Evolutionary conservation across 92 coral and sea anemone genomes (phyloP), one percentile per base, ranked within the genome.

Genomic region (Zoanthus sociatus): DNA sequence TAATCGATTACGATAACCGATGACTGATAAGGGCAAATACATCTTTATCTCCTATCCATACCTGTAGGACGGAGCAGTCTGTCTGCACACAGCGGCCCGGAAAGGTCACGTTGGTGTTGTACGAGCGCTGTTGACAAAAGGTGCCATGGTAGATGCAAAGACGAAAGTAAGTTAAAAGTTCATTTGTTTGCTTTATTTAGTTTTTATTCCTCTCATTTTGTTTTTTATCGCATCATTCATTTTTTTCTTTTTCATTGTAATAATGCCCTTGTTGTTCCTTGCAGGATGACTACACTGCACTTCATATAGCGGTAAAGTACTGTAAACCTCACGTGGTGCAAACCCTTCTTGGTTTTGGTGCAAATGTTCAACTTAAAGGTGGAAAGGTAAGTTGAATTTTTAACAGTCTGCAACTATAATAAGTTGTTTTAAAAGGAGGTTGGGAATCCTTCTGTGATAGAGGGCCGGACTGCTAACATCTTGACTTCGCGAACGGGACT

Each of bases 41-140:
- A 20, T 71, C 0, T 15, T 32, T 32, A 20, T 72, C 17, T 33
- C 47, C 26, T 63, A 13, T 86, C 3, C 30, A 32, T 4, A 18
- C 37, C 9, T 15, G 30, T 76, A 96, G 99, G 95, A 94, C n/a
- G 99, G 99, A n/a, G 99, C 98, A 9, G 99, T 96, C 3, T 96
- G 98, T 78, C 95, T 96, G 14, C 99, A 96, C 56, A 95, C 99
- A 8, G 99, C 99, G 15, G 99, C 98, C 5, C 91, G 96, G 42
- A 93, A 86, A 83, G 99, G 99, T 91, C 99, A 96, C 92, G 92
- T 93, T 87, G 97, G 94, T 6, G 99, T 96, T 7, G 99, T 96
- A 32, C 86, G 92, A 87, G 96, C 99, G 31, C 68, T 96, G 91
- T 89, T 96, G 76, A 84, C 93, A 32, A 96, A 96, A 83, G 98